Percentiles rank a stretch among this genome's conserved stretches.
These are phyloP conservation scores for Zaprionus ghesquierei DNA, from an alignment of 1,140 invertebrate genomes.

Conservation along the genomic window DNA sequence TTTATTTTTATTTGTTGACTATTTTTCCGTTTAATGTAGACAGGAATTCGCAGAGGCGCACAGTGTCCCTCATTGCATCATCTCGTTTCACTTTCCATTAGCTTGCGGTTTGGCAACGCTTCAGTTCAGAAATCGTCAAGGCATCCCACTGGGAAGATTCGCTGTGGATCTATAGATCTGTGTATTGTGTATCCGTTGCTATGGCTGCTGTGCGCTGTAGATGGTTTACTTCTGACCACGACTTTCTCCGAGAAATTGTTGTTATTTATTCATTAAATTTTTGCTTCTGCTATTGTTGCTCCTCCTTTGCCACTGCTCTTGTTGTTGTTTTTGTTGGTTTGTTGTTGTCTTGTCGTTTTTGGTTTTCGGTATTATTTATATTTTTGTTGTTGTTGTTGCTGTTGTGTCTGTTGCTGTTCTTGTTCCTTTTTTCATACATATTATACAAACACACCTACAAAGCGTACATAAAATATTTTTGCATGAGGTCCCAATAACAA, in stretches of 20 bases:
- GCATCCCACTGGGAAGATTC: slow-evolving; percentile 47
- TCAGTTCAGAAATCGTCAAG: slow-evolving; percentile 7
- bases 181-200: slow-evolving; percentile 49
- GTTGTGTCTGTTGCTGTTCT: slow-evolving; percentile 6
- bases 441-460: slow-evolving; percentile 55
- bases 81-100: slow-evolving; percentile 62
- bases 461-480: slow-evolving; percentile 61
- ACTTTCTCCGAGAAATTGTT: slow-evolving; percentile 77
- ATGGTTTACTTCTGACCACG: slow-evolving; percentile 72
- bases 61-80: slow-evolving; percentile 33
- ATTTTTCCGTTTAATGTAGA: background rate
- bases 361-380: slow-evolving; percentile 37
- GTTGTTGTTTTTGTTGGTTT: slow-evolving; percentile 44
- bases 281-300: slow-evolving; percentile 60
- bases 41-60: background rate
- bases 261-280: slow-evolving; percentile 81
- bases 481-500: slow-evolving; percentile 57
- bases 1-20: background rate
- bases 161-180: slow-evolving; percentile 19
- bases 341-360: slow-evolving; percentile 26
- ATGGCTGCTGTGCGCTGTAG: slow-evolving; percentile 46
- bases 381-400: slow-evolving; percentile 20
- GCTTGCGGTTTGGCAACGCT: slow-evolving; percentile 18
- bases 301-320: slow-evolving; percentile 29
- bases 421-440: slow-evolving; percentile 25